These are phyloP conservation scores for Apodemus speciosus DNA, from an alignment of 2,113 vertebrate species.

Conservation along the genomic window DNA sequence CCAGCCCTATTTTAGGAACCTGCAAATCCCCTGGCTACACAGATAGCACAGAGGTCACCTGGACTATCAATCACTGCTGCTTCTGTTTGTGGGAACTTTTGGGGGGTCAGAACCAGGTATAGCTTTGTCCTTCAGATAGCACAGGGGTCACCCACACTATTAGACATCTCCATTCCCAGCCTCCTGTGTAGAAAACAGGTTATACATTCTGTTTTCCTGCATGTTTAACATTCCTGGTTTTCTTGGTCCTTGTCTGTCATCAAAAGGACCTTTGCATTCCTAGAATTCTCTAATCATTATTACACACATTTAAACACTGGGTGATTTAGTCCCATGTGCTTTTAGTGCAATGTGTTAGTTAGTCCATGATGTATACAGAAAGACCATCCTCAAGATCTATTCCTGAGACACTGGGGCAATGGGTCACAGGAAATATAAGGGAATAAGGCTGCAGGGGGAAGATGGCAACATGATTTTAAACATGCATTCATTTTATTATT, in stretches of 20 bases:
- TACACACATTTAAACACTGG: background rate
- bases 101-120: background rate
- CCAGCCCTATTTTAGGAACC: background rate
- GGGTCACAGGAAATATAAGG: background rate
- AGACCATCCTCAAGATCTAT: background rate
- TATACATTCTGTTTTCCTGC: background rate
- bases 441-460: background rate
- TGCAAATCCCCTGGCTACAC: background rate
- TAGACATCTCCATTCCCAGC: background rate
- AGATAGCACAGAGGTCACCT: background rate
- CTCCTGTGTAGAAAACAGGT: background rate
- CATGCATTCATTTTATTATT: background rate
- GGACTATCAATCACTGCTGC: background rate
- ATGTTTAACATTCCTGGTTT: background rate
- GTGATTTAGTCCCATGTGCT: background rate
- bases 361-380: background rate
- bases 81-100: background rate
- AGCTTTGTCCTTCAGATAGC: background rate
- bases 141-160: background rate
- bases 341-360: background rate
- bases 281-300: background rate
- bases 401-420: conserved; percentile 10
- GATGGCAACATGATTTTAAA: background rate
- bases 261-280: background rate
- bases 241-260: background rate